A percentile compares a stretch with the other conserved stretches of the same genome.
Conservation (phyloP, 2,113 vertebrate genomes). For the Lathamus discolor region DNA sequence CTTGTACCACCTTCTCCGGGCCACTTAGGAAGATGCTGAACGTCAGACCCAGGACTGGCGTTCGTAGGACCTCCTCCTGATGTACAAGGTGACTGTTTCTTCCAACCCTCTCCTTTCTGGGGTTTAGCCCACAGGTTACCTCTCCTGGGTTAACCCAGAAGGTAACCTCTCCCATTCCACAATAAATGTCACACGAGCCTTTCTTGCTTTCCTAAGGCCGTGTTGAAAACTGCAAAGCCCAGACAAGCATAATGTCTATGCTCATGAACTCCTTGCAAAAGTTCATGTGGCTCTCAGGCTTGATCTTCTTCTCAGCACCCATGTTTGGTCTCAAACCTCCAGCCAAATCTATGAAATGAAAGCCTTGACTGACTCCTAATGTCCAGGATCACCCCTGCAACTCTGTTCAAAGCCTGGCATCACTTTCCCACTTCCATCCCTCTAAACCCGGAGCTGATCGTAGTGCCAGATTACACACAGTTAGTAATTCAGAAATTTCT, state of each 20-base stretch:
- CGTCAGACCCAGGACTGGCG: neutral
- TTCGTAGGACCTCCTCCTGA: neutral
- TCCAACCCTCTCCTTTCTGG: neutral
- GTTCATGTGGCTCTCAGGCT: neutral
- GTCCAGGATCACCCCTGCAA: neutral
- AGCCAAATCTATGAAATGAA: neutral
- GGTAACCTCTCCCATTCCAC: neutral
- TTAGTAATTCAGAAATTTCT: constrained; percentile 53
- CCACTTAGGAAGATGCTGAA: neutral
- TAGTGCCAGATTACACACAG: neutral
- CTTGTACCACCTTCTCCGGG: neutral
- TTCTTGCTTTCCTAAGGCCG: neutral
- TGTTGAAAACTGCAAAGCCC: neutral
- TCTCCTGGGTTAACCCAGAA: neutral
- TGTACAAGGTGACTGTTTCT: fast-evolving
- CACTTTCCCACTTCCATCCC: neutral
- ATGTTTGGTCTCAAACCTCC: neutral
- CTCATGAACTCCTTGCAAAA: neutral
- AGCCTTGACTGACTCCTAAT: neutral
- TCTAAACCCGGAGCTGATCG: neutral
- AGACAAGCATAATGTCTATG: neutral
- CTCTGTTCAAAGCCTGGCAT: neutral
- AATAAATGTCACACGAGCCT: neutral
- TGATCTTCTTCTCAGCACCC: neutral
- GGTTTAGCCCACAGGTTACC: neutral